These are phyloP conservation scores for Heteromormyrus szaboi DNA, from an alignment of 2,797 vertebrate genomes.

Conservation along the genomic window DNA sequence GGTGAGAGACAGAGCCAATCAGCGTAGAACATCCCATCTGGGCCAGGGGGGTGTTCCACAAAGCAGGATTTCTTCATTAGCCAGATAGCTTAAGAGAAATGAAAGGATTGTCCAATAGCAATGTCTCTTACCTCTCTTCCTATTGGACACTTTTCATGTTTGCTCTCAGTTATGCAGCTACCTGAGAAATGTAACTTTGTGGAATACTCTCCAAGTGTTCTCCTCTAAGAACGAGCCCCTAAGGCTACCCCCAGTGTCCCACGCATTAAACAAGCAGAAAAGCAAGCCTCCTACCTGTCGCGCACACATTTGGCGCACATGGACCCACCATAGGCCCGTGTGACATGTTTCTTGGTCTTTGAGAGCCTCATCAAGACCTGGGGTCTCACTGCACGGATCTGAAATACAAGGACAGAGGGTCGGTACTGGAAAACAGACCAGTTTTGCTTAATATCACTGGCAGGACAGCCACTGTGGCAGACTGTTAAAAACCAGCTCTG, in stretches of 20 bases:
- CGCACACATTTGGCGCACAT: slow-evolving; percentile 98
- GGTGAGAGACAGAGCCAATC: not conserved
- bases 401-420: not conserved
- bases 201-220: not conserved
- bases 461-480: not conserved
- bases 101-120: not conserved
- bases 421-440: not conserved
- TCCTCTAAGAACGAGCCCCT: not conserved
- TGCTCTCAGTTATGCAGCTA: not conserved
- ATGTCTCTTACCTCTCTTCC: not conserved
- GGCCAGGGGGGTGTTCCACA: not conserved
- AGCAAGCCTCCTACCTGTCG: slow-evolving; percentile 72
- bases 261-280: not conserved
- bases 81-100: not conserved
- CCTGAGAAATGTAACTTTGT: not conserved
- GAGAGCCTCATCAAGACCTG: slow-evolving; percentile 97
- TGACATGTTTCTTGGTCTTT: slow-evolving; percentile 96
- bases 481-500: not conserved
- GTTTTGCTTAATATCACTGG: not conserved
- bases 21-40: not conserved
- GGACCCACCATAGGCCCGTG: slow-evolving; percentile 94
- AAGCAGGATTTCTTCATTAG: not conserved
- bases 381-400: slow-evolving; percentile 93
- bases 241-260: not conserved
- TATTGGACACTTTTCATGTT: not conserved